Percentiles rank a stretch among this genome's conserved stretches.
These are phyloP conservation scores for Pangasius djambal DNA, from an alignment of 2,797 vertebrate genomes.

Conservation along the genomic window DNA sequence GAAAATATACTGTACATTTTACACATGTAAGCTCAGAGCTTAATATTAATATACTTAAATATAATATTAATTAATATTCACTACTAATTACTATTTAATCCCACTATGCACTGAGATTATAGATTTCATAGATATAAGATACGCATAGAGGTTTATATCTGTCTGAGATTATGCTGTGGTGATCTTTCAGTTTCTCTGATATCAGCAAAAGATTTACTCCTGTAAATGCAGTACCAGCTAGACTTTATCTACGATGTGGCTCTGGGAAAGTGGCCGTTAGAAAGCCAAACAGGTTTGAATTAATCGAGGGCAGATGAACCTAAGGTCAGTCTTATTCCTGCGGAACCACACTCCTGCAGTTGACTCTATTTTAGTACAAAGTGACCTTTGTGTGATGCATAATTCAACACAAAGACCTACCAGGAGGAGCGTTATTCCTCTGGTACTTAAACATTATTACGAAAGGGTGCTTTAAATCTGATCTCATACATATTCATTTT, in stretches of 20 bases:
- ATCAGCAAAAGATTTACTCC: slow-evolving; percentile 6
- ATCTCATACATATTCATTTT: slow-evolving; percentile 13
- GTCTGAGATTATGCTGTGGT: not conserved
- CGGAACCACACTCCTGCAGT: slow-evolving; percentile 43
- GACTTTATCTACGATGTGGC: not conserved
- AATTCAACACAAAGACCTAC: slow-evolving; percentile 64
- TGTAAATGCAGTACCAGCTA: not conserved
- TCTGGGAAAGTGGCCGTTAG: not conserved
- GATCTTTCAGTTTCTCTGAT: not conserved
- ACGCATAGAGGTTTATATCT: not conserved
- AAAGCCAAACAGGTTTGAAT: not conserved
- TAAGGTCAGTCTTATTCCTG: slow-evolving; percentile 38
- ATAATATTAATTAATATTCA: not conserved
- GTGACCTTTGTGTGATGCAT: slow-evolving; percentile 59
- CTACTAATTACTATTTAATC: not conserved
- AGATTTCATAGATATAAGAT: too few species aligned
- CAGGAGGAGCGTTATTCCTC: slow-evolving; percentile 52
- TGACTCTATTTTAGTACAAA: slow-evolving; percentile 58
- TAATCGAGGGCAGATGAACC: slow-evolving; percentile 18
- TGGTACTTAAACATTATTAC: slow-evolving; percentile 55
- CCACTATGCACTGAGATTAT: not conserved
- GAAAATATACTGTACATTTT: not conserved
- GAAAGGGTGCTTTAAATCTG: slow-evolving; percentile 42
- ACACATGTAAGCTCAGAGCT: not conserved
- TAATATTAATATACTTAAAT: not conserved